phyloP scores from a whole-genome alignment of 2,113 vertebrate genomes.

The Megaceryle torquata region DNA sequence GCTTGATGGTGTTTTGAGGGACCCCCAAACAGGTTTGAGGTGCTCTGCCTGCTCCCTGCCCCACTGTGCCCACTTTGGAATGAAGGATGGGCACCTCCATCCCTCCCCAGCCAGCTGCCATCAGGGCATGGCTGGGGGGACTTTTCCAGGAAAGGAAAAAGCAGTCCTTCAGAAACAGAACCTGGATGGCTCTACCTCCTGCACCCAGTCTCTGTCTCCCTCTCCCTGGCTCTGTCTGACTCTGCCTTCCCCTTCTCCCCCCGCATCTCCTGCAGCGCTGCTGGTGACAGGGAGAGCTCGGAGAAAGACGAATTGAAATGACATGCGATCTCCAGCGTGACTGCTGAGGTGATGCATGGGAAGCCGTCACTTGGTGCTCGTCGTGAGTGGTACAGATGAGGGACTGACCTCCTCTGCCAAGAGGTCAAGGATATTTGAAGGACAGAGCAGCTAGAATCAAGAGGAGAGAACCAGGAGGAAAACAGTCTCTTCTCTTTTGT shows the following conservation, averaged over 20 bases:
- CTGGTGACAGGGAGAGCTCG: slow-evolving; percentile 46
- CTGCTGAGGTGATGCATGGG: slow-evolving; percentile 71
- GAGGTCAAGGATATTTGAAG: slow-evolving; percentile 63
- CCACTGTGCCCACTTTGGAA: rapidly evolving
- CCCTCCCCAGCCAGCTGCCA: background rate
- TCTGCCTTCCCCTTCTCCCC: background rate
- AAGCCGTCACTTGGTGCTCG: slow-evolving; percentile 9
- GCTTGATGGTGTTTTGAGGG: background rate
- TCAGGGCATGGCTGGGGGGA: background rate
- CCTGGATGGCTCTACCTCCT: background rate
- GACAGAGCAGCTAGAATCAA: background rate
- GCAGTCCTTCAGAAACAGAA: rapidly evolving
- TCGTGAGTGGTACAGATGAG: slow-evolving; percentile 55
- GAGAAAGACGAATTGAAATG: slow-evolving; percentile 74
- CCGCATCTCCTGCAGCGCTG: background rate
- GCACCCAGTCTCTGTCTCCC: background rate
- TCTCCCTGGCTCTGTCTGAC: background rate
- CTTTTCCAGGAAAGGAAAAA: background rate
- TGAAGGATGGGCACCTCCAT: background rate
- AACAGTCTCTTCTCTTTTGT: background rate
- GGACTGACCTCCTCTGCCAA: slow-evolving; percentile 8
- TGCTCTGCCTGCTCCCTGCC: background rate
- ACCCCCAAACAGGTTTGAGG: rapidly evolving
- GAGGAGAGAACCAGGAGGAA: too few relatives aligned
- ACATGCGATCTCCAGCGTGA: slow-evolving; percentile 58